These are phyloP conservation scores for Chionodraco myersi DNA, from an alignment of 2,113 vertebrate genomes.

Conservation along the genomic window DNA sequence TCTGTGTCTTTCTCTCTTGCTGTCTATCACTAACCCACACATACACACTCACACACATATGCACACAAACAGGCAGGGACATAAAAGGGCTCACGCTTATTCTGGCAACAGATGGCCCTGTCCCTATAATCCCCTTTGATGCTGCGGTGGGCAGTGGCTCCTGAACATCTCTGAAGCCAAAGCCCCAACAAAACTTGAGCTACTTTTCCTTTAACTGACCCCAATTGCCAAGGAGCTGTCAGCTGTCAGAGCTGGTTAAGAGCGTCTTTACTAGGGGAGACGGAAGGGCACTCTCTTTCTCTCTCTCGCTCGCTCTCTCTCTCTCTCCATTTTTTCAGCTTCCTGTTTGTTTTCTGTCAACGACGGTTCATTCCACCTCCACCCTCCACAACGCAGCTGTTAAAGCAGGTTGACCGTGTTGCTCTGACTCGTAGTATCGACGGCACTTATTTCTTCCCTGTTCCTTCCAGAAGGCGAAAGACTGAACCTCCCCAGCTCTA, in stretches of 20 bases:
- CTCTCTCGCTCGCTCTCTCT: slow-evolving; percentile 34
- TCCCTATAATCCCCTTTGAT: slow-evolving; percentile 86
- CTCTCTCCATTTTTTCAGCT: slow-evolving; percentile 38
- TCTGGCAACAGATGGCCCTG: slow-evolving; percentile 84
- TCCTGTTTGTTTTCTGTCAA: slow-evolving; percentile 78
- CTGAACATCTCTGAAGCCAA: slow-evolving; percentile 82
- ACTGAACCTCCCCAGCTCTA: slow-evolving; percentile 50
- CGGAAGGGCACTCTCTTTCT: slow-evolving; percentile 75
- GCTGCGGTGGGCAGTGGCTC: slow-evolving; percentile 85
- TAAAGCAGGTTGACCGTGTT: slow-evolving; percentile 53
- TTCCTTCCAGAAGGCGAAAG: slow-evolving; percentile 43
- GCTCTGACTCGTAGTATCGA: slow-evolving; percentile 36
- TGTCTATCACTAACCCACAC: slow-evolving; percentile 43
- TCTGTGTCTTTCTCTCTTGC: slow-evolving; percentile 52
- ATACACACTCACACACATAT: slow-evolving; percentile 13
- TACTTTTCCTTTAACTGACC: slow-evolving; percentile 87
- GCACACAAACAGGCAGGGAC: slow-evolving; percentile 72
- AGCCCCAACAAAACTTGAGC: slow-evolving; percentile 85
- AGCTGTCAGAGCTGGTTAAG: slow-evolving; percentile 84
- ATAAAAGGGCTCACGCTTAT: slow-evolving; percentile 81
- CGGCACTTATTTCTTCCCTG: slow-evolving; percentile 46
- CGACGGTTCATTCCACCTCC: slow-evolving; percentile 64
- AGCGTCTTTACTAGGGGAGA: slow-evolving; percentile 75
- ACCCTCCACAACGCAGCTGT: slow-evolving; percentile 45
- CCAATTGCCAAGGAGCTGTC: slow-evolving; percentile 84